Percentiles rank a stretch among this genome's conserved stretches.
These are phyloP conservation scores for Plagiodera versicolora DNA, from an alignment of 2,888 invertebrate genomes.

Conservation along the genomic window DNA sequence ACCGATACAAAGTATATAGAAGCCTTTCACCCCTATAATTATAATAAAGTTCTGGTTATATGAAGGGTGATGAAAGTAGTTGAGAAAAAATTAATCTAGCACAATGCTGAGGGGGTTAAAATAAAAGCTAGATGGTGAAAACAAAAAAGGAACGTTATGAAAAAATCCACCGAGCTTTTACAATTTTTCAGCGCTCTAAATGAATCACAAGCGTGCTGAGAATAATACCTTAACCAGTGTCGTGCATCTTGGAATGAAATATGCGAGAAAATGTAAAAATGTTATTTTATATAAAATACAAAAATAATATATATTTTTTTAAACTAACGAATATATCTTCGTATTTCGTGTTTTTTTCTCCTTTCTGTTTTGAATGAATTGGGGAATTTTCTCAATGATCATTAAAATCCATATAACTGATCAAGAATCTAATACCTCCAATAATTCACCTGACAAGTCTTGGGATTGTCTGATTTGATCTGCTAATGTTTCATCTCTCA, in stretches of 20 bases:
- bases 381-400: no score
- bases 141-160: slow-evolving; percentile 27
- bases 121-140: slow-evolving; percentile 30
- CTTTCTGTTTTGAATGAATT: no score
- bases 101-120: slow-evolving; percentile 30
- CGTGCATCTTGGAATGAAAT: background rate
- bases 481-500: no score
- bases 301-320: no score
- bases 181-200: slow-evolving; percentile 5
- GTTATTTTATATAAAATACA: no score
- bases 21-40: slow-evolving; percentile 30
- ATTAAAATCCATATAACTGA: no score
- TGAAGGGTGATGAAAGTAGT: slow-evolving; percentile 31
- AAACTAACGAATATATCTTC: no score
- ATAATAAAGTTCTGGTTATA: slow-evolving; percentile 28
- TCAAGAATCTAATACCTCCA: no score
- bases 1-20: background rate
- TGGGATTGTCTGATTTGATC: no score
- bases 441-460: no score
- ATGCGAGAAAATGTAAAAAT: no score
- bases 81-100: slow-evolving; percentile 29
- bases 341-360: no score
- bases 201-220: background rate
- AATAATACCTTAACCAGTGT: slow-evolving; percentile 8
- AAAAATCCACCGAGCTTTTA: slow-evolving; percentile 18